Base-by-base conservation (phyloP, 2,888 invertebrate species). In the Reticulitermes lucifugus region DNA sequence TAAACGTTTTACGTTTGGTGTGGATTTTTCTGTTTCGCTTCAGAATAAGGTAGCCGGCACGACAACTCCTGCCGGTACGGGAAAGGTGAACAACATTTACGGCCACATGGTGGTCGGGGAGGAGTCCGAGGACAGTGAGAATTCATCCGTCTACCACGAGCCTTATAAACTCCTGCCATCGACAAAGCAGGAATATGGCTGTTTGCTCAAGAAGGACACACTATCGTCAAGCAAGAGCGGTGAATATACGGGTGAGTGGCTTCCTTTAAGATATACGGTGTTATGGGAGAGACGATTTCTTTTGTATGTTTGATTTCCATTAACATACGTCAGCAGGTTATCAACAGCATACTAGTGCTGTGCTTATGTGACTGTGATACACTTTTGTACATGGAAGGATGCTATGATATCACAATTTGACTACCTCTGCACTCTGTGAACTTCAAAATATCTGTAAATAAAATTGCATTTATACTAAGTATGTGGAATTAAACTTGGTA, bases 111-210 rank as follows among this genome's bases (percentile, higher is more conserved):
- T 91, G 1, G 91, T 90, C 22, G 90, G 90, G 21, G 92, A 92
- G 86, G 92, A 93, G 88, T 92, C 92, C 21, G 93, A 89, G 73
- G 89, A 93, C 89, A 92, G 92, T 87, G 93, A 93, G 89, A 93
- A 92, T 87, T 92, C 93, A 3, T 92, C 92, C 0, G 92, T 93
- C 55, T 93, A 93, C 89, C 93, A 93, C 88, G 93, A 93, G 88
- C 93, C 93, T 2, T 93, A 93, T 89, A 92, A 92, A 89, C 91
- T 92, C 88, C 89, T 92, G 84, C 92, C 92, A 1, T 91, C 90
- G 85, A 89, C 90, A n/a, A 91, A 92, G 85, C 91, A 91, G 87
- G 92, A 92, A 87, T 92, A 92, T 88, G 92, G 92, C 35, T 92
- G 92, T 87, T 88, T 92, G 87, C 88, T 92, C 86, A 92, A 92